phyloP scores from a whole-genome alignment of 2,797 vertebrate genomes.

The Centroberyx gerrardi region DNA sequence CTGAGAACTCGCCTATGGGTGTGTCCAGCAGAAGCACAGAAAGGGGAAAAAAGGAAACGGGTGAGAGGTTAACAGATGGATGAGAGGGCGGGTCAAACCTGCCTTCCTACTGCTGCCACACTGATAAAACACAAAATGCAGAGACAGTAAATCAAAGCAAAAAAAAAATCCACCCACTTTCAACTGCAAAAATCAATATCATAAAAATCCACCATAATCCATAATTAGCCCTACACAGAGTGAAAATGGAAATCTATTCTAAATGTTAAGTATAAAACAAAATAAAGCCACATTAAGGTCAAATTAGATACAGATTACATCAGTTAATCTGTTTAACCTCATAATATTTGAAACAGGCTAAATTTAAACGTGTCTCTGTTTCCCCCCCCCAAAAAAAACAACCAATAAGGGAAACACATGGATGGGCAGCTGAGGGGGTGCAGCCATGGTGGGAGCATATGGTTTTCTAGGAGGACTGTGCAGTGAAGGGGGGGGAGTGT shows the following conservation, averaged over 20 bases:
- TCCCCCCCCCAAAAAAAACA: neutral
- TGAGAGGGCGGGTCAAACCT: constrained; percentile 74
- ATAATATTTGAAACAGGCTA: neutral
- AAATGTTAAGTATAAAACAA: constrained; percentile 9
- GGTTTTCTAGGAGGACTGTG: constrained; percentile 70
- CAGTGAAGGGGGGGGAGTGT: constrained; percentile 46
- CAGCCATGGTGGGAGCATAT: constrained; percentile 71
- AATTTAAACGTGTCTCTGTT: neutral
- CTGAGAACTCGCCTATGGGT: constrained; percentile 99
- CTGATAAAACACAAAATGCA: constrained; percentile 54
- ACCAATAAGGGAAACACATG: constrained; percentile 35
- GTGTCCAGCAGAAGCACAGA: constrained; percentile 92
- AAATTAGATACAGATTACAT: too few relatives aligned
- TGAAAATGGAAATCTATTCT: neutral
- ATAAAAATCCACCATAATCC: constrained; percentile 15
- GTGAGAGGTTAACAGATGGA: constrained; percentile 87
- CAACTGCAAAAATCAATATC: constrained; percentile 9
- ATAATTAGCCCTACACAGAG: neutral
- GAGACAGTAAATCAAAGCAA: constrained; percentile 35
- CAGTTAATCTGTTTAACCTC: too few relatives aligned
- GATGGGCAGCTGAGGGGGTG: constrained; percentile 65
- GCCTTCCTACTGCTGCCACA: constrained; percentile 40
- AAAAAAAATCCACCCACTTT: constrained; percentile 4
- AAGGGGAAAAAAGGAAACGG: constrained; percentile 84
- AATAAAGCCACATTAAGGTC: neutral